A percentile compares a stretch with the other conserved stretches of the same genome.
phyloP scores from a whole-genome alignment of 2,888 invertebrate species.

The Leptinotarsa rubiginosa region DNA sequence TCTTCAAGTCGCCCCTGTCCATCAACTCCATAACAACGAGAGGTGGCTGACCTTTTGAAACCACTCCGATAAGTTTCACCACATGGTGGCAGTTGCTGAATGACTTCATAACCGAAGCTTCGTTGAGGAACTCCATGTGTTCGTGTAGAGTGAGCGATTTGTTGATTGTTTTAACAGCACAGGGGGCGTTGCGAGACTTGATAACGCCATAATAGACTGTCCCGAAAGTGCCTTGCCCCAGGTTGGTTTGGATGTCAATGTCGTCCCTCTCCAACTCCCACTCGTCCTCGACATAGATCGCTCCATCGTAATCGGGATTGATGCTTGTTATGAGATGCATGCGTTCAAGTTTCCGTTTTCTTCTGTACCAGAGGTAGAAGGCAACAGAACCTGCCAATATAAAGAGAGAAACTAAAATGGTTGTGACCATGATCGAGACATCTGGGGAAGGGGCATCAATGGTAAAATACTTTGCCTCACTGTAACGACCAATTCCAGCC shows the following conservation, averaged over 20 bases:
- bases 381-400: conserved; percentile 18
- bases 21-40: conserved; percentile 85
- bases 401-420: not conserved
- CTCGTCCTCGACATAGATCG: conserved; percentile 74
- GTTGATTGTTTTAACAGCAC: conserved; percentile 76
- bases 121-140: conserved; percentile 75
- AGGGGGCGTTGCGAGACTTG: conserved; percentile 64
- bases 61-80: conserved; percentile 74
- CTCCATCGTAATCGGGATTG: conserved; percentile 73
- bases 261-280: conserved; percentile 78
- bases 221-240: conserved; percentile 82
- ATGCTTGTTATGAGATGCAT: conserved; percentile 69
- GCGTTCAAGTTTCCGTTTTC: conserved; percentile 59
- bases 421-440: conserved; percentile 30
- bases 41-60: conserved; percentile 76
- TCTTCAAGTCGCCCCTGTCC: conserved; percentile 78
- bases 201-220: conserved; percentile 76
- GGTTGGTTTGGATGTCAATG: conserved; percentile 67
- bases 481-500: conserved; percentile 68
- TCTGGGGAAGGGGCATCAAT: conserved; percentile 42
- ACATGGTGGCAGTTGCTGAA: conserved; percentile 76
- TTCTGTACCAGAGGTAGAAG: conserved; percentile 57
- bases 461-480: conserved; percentile 50
- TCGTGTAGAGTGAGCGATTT: conserved; percentile 71
- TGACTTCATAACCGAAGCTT: conserved; percentile 80